Evolutionary conservation across 2,113 vertebrate species (phyloP), one percentile per base, ranked within the genome.

Genomic region (Phasianus colchicus): DNA sequence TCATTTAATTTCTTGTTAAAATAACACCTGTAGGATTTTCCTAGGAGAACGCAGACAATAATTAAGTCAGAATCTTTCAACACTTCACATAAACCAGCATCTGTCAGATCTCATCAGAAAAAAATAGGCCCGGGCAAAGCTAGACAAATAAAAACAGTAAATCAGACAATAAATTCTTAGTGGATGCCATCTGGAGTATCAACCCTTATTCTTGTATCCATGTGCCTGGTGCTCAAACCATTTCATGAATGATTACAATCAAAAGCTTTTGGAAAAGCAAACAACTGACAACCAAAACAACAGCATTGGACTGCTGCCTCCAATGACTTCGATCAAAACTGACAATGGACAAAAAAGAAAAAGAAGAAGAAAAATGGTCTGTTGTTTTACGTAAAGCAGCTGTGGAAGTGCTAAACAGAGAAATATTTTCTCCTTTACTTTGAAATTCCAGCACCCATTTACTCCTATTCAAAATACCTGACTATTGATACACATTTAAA

Each of bases 21-120:
- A 57, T 67, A 92, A 88, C 22, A 83, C 22, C 25, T 22, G 11
- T 61, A 50, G 45, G 81, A 50, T 47, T 82, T 72, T 43, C 24
- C 81, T 54, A 34, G 12, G 55, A 83, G 77, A 72, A 32, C 50
- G 42, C 5, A 90, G 14, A n/a, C 34, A 73, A 52, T 77, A 67
- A 55, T n/a, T 88, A 91, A 86, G 90, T 86, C 52, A 90, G 60
- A 93, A 94, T 83, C 55, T 89, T 78, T 79, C 38, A 83, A 19
- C 38, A 80, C 17, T 38, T 77, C 42, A 36, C 8, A 60, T 75
- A 65, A 79, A 50, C 48, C 45, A 84, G 25, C 43, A 90, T 69
- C 64, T 82, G 38, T 75, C 63, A 73, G 47, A 47, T 30, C 30
- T 85, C 66, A 50, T 29, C 29, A 70, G 42, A 2, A 24, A 36